Evolutionary conservation across 2,888 invertebrate genomes (phyloP), one percentile per base, ranked within the genome.

Genomic region (Acanthococcus lagerstroemiae): DNA sequence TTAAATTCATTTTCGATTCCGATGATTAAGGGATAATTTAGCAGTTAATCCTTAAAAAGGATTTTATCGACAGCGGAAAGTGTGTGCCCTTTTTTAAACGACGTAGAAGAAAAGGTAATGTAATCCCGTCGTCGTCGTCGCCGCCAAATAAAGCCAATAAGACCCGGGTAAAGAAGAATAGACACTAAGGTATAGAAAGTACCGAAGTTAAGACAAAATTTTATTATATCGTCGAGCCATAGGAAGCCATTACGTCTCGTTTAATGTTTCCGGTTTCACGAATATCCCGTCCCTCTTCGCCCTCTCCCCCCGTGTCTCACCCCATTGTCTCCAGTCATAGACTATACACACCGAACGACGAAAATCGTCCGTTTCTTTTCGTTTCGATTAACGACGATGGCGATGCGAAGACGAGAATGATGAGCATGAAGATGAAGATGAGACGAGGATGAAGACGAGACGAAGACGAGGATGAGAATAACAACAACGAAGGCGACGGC

Each of bases 191-290:
- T n/a, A n/a, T n/a, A n/a, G n/a, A n/a, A n/a, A n/a, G n/a, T n/a
- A n/a, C n/a, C n/a, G n/a, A n/a, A n/a, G n/a, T n/a, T n/a, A n/a
- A n/a, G n/a, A n/a, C n/a, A 57, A 45, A 57, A 57, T 57, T 57
- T 45, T 57, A 57, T 57, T 57, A 57, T 57, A 57, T 57, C 21
- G 57, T 57, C 57, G 44, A 37, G 57, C 57, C 17, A 22, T 37
- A 57, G 45, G 57, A 57, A 57, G 45, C 57, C 45, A 57, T 57
- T 57, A 57, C 45, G 57, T 57, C 44, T 57, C 37, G 57, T 57
- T 57, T 57, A 57, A 57, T 57, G 57, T 57, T 57, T 57, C 57
- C 45, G 45, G 44, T 25, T 57, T 57, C 25, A 57, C 37, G 57
- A 57, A 57, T 45, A 45, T 57, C 44, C 21, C 17, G 21, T 22